Evolutionary conservation across 2,113 vertebrate species (phyloP).

Genomic region (Pristiophorus japonicus): DNA sequence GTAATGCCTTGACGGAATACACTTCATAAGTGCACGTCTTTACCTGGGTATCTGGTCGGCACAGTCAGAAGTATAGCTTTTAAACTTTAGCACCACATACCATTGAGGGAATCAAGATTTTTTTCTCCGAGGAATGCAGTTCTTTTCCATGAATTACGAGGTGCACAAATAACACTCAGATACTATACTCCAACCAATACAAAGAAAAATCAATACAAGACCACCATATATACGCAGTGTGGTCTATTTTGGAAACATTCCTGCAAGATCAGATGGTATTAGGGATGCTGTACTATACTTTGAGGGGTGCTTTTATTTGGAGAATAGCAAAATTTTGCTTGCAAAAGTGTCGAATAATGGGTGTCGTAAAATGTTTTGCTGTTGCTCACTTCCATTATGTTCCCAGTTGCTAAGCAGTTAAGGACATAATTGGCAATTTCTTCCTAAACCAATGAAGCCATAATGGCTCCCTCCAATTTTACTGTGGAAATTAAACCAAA

Average conservation of each 20-base stretch:
- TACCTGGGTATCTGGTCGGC: not conserved
- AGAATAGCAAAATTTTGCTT: slow-evolving; percentile 9
- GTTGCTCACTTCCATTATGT: slow-evolving; percentile 15
- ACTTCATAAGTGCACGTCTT: no score
- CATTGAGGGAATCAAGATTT: not conserved
- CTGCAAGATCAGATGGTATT: not conserved
- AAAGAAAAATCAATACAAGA: slow-evolving; percentile 8
- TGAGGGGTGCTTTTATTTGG: not conserved
- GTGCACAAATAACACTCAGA: not conserved
- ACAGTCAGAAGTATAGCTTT: not conserved
- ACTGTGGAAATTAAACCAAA: slow-evolving; percentile 35
- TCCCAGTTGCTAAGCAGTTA: slow-evolving; percentile 27
- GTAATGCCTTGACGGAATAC: no score
- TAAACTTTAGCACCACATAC: not conserved
- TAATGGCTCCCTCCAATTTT: slow-evolving; percentile 30
- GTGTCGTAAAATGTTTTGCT: slow-evolving; percentile 25
- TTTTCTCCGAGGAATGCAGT: not conserved
- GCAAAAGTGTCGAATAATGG: slow-evolving; percentile 18
- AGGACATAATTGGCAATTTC: slow-evolving; percentile 31
- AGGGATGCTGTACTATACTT: not conserved
- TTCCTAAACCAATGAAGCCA: slow-evolving; percentile 31
- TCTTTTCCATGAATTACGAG: not conserved
- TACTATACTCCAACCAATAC: not conserved
- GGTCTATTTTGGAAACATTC: not conserved
- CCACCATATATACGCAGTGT: not conserved